These are phyloP conservation scores for Cryptus armator DNA, from an alignment of 2,888 invertebrate species.

Conservation along the genomic window DNA sequence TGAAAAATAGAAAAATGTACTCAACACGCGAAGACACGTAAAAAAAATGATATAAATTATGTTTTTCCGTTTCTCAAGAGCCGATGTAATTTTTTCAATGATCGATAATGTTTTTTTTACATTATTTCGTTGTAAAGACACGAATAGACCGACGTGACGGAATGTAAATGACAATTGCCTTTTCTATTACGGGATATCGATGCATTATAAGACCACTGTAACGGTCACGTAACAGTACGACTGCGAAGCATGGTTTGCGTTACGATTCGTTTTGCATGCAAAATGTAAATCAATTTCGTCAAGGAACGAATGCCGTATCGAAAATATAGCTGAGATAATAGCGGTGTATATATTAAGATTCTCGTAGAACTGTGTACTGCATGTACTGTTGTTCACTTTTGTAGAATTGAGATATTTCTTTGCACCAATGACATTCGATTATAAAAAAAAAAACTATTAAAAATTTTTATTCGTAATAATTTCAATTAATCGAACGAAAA, in stretches of 20 bases:
- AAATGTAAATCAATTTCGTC: constrained; percentile 34
- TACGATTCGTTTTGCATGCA: constrained; percentile 37
- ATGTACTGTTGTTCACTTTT: neutral
- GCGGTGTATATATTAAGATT: constrained; percentile 6
- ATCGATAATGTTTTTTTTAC: neutral
- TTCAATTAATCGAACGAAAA: no score
- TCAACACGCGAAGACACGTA: no score
- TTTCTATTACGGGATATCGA: neutral
- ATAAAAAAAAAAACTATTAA: neutral
- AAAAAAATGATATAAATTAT: no score
- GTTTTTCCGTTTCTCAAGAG: no score
- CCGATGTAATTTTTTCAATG: no score
- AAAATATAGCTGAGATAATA: constrained; percentile 9
- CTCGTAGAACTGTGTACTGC: constrained; percentile 18
- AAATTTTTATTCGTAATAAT: neutral
- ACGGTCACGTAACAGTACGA: constrained; percentile 10
- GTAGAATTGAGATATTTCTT: constrained; percentile 10
- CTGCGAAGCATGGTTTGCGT: constrained; percentile 12
- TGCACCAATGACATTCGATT: neutral
- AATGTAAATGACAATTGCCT: neutral
- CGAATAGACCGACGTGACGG: constrained; percentile 1
- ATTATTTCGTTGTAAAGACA: neutral
- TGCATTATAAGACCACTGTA: neutral
- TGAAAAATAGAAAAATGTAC: no score
- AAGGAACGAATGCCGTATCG: constrained; percentile 20